Conservation (phyloP, 2,797 vertebrate genomes). For the Sebastes variabilis region DNA sequence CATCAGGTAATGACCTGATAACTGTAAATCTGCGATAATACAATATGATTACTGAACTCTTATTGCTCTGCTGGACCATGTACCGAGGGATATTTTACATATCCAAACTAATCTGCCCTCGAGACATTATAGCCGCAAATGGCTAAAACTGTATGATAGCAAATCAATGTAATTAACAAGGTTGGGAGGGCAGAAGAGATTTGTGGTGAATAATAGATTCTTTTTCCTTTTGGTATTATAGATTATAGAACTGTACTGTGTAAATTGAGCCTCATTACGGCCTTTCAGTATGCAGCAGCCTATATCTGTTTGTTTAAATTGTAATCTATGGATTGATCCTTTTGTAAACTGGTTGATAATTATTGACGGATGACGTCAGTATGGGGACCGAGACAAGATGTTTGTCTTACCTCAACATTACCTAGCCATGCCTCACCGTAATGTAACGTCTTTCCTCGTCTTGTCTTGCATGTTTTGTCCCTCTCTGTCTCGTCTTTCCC, state of each 20-base stretch:
- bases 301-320: background rate
- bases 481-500: slow-evolving; percentile 20
- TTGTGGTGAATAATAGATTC: background rate
- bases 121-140: background rate
- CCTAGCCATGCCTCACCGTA: background rate
- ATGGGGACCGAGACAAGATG: background rate
- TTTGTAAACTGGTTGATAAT: background rate
- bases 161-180: slow-evolving; percentile 29
- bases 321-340: background rate
- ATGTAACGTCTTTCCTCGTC: background rate
- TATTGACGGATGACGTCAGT: background rate
- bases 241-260: background rate
- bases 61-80: slow-evolving; percentile 16
- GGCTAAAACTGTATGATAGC: background rate
- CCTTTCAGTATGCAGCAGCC: background rate
- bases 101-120: slow-evolving; percentile 22
- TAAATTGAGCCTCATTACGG: background rate
- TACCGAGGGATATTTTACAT: slow-evolving; percentile 30
- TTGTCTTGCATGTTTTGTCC: slow-evolving; percentile 29
- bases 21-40: slow-evolving; percentile 31
- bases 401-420: background rate
- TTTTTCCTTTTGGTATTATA: background rate
- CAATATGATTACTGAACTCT: slow-evolving; percentile 24
- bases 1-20: slow-evolving; percentile 46
- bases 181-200: background rate